Conservation (phyloP, 2,113 vertebrate species). For the Aptenodytes patagonicus region DNA sequence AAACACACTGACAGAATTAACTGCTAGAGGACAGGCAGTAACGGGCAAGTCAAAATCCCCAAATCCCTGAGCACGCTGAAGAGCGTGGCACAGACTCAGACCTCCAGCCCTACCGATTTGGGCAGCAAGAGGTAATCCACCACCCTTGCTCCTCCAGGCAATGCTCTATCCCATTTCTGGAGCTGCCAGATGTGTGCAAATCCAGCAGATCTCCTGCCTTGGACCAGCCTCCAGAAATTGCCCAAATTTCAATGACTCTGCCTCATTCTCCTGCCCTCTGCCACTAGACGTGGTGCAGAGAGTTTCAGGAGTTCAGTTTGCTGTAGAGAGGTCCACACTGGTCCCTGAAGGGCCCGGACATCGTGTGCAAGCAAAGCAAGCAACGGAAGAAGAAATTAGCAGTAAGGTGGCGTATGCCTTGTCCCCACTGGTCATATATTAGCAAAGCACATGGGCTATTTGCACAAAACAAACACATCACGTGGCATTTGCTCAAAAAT, state of each 20-base stretch:
- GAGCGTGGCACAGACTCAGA: neutral
- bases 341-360: neutral
- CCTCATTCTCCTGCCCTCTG: neutral
- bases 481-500: conserved; percentile 35
- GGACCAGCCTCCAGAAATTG: neutral
- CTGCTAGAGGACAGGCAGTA: neutral
- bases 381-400: neutral
- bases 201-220: neutral
- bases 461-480: neutral
- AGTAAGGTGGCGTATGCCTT: neutral
- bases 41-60: neutral
- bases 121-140: neutral
- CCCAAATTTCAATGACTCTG: neutral
- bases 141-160: neutral
- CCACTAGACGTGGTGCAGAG: neutral
- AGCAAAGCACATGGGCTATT: neutral
- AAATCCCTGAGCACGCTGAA: neutral
- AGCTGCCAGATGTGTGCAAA: neutral
- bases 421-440: neutral
- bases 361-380: neutral
- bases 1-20: neutral
- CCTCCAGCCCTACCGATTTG: neutral
- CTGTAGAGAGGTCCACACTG: neutral
- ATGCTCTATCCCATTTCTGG: neutral
- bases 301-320: neutral